Percentiles rank a stretch among this genome's conserved stretches.
These are phyloP conservation scores for Mohoua ochrocephala DNA, from an alignment of 2,113 vertebrate species.

Conservation along the genomic window DNA sequence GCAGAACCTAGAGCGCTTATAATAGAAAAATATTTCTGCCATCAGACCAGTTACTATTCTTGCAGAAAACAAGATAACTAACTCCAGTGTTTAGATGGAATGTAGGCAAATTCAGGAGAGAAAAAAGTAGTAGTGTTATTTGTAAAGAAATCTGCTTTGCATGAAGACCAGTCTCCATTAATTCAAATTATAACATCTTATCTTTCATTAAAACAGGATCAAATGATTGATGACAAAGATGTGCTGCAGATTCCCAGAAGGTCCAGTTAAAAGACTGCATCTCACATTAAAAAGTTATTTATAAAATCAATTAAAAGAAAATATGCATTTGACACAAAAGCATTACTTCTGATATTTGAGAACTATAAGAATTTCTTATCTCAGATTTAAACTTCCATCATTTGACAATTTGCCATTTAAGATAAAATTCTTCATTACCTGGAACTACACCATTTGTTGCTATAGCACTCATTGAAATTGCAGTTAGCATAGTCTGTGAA, in stretches of 20 bases:
- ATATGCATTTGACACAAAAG: background rate
- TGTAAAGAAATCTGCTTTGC: background rate
- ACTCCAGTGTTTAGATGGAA: background rate
- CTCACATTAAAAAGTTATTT: background rate
- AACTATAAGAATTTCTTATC: background rate
- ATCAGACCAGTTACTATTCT: background rate
- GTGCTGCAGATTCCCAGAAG: background rate
- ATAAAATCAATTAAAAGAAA: background rate
- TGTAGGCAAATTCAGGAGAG: background rate
- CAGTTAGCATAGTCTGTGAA: slow-evolving; percentile 91
- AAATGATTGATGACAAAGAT: background rate
- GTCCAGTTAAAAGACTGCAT: background rate
- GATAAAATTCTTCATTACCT: slow-evolving; percentile 71
- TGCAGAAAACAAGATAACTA: background rate
- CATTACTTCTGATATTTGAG: background rate
- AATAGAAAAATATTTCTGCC: background rate
- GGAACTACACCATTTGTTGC: slow-evolving; percentile 96
- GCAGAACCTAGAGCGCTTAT: background rate
- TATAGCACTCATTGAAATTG: slow-evolving; percentile 98
- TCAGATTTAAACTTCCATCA: background rate
- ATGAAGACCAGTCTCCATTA: background rate
- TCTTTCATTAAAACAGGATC: background rate
- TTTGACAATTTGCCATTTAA: background rate
- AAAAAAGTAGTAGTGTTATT: background rate
- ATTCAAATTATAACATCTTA: background rate